A percentile compares a stretch with the other conserved stretches of the same genome.
Evolutionary conservation across 64 coral and sea anemone species (phyloP).

Genomic region (Porites lutea): DNA sequence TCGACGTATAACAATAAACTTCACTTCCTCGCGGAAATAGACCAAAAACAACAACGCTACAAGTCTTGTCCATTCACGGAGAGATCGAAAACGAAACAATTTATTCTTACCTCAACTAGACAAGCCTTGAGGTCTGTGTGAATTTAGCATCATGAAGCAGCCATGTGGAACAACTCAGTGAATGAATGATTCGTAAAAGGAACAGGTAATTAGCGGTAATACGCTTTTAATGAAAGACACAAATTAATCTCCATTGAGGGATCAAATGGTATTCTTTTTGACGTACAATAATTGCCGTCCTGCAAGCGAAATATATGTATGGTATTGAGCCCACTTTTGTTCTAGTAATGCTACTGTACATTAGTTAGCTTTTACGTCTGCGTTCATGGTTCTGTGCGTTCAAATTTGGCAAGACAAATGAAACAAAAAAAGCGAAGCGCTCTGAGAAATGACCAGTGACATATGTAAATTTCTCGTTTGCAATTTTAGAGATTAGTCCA

Average conservation of each 20-base stretch:
- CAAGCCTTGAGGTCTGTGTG: not conserved
- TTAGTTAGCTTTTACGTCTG: not conserved
- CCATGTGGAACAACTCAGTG: constrained; percentile 6
- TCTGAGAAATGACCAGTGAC: not conserved
- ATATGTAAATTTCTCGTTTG: not conserved
- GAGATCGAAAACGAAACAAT: constrained; percentile 2
- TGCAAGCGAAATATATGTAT: not conserved
- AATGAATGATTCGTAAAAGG: not conserved
- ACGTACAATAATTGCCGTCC: not conserved
- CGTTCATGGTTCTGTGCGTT: not conserved
- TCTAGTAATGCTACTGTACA: not conserved
- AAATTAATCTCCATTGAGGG: not conserved
- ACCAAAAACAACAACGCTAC: not conserved
- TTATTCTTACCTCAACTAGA: not conserved
- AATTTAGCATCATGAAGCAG: not conserved
- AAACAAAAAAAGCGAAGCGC: not conserved
- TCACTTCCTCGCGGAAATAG: not conserved
- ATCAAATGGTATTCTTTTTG: not conserved
- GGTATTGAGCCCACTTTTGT: not conserved
- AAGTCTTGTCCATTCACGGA: no score
- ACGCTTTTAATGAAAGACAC: constrained; percentile 7
- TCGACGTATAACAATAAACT: not conserved
- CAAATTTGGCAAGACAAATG: not conserved
- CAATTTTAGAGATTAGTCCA: not conserved
- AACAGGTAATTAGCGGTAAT: constrained; percentile 1